phyloP scores from a whole-genome alignment of 2,113 vertebrate genomes.

The Emydocephalus ijimae region DNA sequence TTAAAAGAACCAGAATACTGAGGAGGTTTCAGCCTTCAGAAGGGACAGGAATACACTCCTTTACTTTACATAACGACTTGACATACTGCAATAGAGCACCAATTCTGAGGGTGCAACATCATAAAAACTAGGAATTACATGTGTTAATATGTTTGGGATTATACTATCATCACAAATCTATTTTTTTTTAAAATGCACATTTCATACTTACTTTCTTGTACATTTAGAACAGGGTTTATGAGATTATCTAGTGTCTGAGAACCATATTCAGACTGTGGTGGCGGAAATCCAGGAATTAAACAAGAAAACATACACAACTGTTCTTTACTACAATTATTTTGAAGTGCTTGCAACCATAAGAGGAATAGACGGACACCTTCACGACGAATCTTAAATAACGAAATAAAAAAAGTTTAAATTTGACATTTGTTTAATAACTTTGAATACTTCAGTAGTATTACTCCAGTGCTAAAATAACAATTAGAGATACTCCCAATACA shows the following conservation, averaged over 20 bases:
- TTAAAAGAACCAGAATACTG: not conserved
- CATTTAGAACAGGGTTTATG: slow-evolving; percentile 88
- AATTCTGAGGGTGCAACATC: not conserved
- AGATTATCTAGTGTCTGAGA: slow-evolving; percentile 92
- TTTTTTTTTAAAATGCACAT: not conserved
- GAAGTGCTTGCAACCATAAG: slow-evolving; percentile 96
- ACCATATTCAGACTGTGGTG: slow-evolving; percentile 84
- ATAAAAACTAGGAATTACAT: not conserved
- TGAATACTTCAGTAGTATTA: not conserved
- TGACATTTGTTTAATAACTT: not conserved
- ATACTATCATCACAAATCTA: not conserved
- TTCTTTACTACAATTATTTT: slow-evolving; percentile 89
- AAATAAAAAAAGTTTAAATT: not conserved
- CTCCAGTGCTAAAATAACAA: not conserved
- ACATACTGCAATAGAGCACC: not conserved
- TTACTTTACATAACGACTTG: not conserved
- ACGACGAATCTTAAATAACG: slow-evolving; percentile 84
- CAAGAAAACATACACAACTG: slow-evolving; percentile 97
- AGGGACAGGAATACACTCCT: not conserved
- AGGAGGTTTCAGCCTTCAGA: not conserved
- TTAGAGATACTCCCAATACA: not conserved
- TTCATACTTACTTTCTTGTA: slow-evolving; percentile 88
- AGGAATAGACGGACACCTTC: slow-evolving; percentile 96
- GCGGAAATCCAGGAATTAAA: slow-evolving; percentile 94
- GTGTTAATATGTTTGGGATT: not conserved